Percentiles rank a stretch among this genome's conserved stretches.
These are phyloP conservation scores for Sinopyrophorus schimmeli DNA, from an alignment of 2,888 invertebrate genomes.

Conservation along the genomic window DNA sequence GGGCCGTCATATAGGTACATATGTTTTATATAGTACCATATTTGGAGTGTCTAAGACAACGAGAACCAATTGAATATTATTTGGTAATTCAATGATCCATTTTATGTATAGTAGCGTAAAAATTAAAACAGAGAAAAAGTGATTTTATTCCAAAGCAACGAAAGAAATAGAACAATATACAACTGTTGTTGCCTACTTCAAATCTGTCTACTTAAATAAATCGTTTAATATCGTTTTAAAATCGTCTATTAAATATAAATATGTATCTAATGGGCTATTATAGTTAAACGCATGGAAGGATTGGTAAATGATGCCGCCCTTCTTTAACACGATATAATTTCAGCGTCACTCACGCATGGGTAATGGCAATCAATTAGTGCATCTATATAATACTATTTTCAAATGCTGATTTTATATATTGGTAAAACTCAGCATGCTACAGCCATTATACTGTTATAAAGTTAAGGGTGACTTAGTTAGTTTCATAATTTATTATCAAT, in stretches of 20 bases:
- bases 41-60: too few species aligned
- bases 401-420: conserved; percentile 28
- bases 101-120: too few species aligned
- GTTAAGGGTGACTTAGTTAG: conserved; percentile 34
- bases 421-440: conserved; percentile 31
- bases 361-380: conserved; percentile 30
- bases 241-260: conserved; percentile 31
- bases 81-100: too few species aligned
- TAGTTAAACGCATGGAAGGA: conserved; percentile 38
- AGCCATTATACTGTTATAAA: conserved; percentile 34
- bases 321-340: conserved; percentile 36
- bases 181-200: too few species aligned
- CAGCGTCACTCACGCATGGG: conserved; percentile 36
- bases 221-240: conserved; percentile 20
- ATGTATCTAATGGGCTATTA: conserved; percentile 38
- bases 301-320: conserved; percentile 35
- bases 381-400: conserved; percentile 18
- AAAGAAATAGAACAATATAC: too few species aligned
- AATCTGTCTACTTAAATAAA: too few species aligned
- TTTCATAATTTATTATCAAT: conserved; percentile 31
- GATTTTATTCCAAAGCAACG: too few species aligned
- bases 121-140: too few species aligned
- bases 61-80: too few species aligned
- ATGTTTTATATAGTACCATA: too few species aligned
- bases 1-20: too few species aligned